Evolutionary conservation across 2,797 vertebrate genomes (phyloP), one percentile per base, ranked within the genome.

Genomic region (Liparis tanakae): DNA sequence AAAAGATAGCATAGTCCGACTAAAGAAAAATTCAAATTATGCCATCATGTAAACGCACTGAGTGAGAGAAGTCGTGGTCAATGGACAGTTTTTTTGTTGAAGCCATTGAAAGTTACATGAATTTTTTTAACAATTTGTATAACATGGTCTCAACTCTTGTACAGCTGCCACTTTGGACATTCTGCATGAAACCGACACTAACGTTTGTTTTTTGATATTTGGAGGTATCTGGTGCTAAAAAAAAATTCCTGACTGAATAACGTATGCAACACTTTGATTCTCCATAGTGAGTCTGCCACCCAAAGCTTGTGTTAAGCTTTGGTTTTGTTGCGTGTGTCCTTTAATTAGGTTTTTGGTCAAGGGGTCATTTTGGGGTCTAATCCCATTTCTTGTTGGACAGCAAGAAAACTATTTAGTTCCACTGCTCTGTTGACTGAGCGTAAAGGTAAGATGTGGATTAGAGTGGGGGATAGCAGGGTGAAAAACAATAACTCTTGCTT

Each of bases 381-480:
- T 79, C 62, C 74, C 18, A 79, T 60, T 72, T 20, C 68, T 53
- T 65, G 36, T 58, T 73, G n/a, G 34, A 72, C 72, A 69, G 63
- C 64, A 70, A 70, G 46, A 79, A 84, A 79, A 67, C 48, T 59
- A 66, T 74, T 87, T 77, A 82, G 79, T 82, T 86, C 67, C 65
- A 80, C 67, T 60, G 67, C 51, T 62, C 30, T 51, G 60, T 20
- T 61, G 57, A 66, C 58, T 85, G 58, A 63, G 50, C 68, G 58
- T 39, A 65, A 86, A 76, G 76, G 73, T 75, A 20, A 75, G 59
- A 15, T 44, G 66, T 68, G 80, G 67, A 75, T 88, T 83, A 70
- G 36, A 72, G 50, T 33, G n/a, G 10, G 61, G 70, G 56, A 71
- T 15, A 74, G 39, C 51, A 54, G 22, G 43, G 51, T 55, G 70